Percentiles rank a stretch among this genome's conserved stretches.
phyloP scores from a whole-genome alignment of 1,140 invertebrate genomes.

The Drosophila chauvacae region DNA sequence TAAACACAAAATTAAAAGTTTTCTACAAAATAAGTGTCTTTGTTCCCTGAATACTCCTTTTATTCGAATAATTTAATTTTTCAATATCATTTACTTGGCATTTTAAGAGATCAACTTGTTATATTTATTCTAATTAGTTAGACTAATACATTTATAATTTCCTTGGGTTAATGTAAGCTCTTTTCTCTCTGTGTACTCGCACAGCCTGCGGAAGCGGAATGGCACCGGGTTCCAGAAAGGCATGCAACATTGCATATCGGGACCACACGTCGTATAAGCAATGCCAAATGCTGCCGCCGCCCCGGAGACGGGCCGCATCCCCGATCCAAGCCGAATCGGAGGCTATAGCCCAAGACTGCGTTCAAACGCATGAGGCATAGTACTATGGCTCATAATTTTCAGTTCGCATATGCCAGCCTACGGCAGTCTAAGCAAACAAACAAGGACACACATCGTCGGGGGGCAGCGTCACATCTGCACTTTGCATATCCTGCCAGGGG shows the following conservation, averaged over 20 bases:
- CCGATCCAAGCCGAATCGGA: constrained; percentile 13
- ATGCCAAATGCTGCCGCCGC: constrained; percentile 63
- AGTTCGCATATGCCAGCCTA: constrained; percentile 67
- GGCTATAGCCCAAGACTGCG: constrained; percentile 29
- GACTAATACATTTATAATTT: not conserved
- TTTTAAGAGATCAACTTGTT: not conserved
- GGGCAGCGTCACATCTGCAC: constrained; percentile 53
- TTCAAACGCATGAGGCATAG: constrained; percentile 40
- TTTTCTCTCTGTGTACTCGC: not conserved
- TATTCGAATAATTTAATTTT: too few relatives aligned
- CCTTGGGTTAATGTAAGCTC: not conserved
- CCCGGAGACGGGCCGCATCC: constrained; percentile 7
- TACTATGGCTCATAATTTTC: constrained; percentile 77
- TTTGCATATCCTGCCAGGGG: constrained; percentile 67
- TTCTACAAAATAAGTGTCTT: not conserved
- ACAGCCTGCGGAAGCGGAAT: constrained; percentile 37
- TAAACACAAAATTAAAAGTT: not conserved
- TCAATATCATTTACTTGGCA: too few relatives aligned
- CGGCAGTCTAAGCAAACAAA: constrained; percentile 48
- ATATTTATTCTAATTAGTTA: not conserved
- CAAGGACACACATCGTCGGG: constrained; percentile 17
- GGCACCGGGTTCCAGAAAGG: constrained; percentile 59
- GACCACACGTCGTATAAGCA: constrained; percentile 74
- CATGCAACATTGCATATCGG: constrained; percentile 80
- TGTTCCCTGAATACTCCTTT: not conserved